Evolutionary conservation across 2,113 vertebrate species (phyloP).

Genomic region (Pachycephala philippinensis): DNA sequence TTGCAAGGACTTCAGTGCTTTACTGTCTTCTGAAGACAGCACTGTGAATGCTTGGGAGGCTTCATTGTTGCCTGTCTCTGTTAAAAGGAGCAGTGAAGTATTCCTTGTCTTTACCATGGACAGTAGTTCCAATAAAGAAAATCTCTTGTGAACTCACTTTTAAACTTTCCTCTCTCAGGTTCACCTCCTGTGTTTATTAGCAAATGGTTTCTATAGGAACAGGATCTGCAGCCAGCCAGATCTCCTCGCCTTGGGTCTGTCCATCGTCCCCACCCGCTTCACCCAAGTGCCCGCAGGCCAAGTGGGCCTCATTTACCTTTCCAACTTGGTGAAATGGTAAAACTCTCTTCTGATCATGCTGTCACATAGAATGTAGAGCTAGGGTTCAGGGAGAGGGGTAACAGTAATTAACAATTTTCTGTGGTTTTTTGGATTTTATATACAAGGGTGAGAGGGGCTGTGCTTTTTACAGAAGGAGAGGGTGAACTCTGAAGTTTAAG

Average conservation of each 20-base stretch:
- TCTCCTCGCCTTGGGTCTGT: constrained; percentile 85
- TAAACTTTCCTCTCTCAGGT: constrained; percentile 73
- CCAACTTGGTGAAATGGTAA: constrained; percentile 87
- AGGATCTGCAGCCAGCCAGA: constrained; percentile 82
- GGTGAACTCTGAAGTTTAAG: background rate
- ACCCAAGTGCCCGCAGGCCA: constrained; percentile 61
- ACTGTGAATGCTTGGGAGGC: background rate
- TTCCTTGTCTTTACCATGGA: background rate
- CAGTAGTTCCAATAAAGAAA: background rate
- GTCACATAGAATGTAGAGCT: background rate
- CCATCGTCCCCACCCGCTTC: constrained; percentile 82
- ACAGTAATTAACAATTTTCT: background rate
- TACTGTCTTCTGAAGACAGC: background rate
- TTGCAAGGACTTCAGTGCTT: background rate
- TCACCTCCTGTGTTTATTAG: constrained; percentile 91
- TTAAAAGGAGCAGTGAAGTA: background rate
- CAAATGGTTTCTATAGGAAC: constrained; percentile 85
- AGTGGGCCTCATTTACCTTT: constrained; percentile 77
- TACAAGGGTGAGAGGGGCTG: background rate
- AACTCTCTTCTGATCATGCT: background rate
- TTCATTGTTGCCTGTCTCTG: background rate
- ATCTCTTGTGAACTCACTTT: background rate
- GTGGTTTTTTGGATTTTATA: background rate
- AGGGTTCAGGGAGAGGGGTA: background rate
- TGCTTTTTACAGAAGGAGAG: background rate